These are phyloP conservation scores for Nomada goodeniana DNA, from an alignment of 2,888 invertebrate genomes.

Conservation along the genomic window DNA sequence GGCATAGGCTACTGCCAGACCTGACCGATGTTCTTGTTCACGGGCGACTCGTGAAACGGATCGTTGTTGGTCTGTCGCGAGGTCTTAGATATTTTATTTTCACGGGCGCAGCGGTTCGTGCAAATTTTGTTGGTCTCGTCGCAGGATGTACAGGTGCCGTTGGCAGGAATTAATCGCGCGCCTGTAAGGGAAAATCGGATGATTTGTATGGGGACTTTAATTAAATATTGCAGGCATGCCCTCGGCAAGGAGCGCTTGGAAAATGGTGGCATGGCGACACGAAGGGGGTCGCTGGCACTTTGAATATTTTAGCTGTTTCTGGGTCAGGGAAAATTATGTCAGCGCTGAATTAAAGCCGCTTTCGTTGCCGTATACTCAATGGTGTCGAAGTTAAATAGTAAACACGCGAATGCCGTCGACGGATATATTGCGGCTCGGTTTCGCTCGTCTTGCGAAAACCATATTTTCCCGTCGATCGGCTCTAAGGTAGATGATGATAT, in stretches of 20 bases:
- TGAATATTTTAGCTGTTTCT: conserved; percentile 76
- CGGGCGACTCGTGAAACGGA: neutral
- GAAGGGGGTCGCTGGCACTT: conserved; percentile 62
- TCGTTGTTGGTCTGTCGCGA: neutral
- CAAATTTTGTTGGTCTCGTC: neutral
- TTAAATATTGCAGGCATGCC: conserved; percentile 61
- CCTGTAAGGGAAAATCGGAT: neutral
- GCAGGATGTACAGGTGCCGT: conserved; percentile 20
- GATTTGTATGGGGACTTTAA: conserved; percentile 36
- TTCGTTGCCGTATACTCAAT: conserved; percentile 60
- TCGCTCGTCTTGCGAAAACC: neutral
- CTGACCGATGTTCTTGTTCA: neutral
- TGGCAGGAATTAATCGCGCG: conserved; percentile 3
- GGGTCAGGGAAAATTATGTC: conserved; percentile 79
- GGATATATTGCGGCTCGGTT: neutral
- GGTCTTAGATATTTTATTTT: neutral
- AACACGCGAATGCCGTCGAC: conserved; percentile 36
- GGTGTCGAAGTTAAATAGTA: conserved; percentile 51
- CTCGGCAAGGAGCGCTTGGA: conserved; percentile 48
- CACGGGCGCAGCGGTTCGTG: neutral
- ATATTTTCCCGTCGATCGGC: neutral
- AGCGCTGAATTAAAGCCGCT: conserved; percentile 75
- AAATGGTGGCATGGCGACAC: conserved; percentile 56
- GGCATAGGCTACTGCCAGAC: conserved; percentile 44
- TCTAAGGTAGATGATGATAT: neutral